Conservation (phyloP, 2,888 invertebrate species). For the Agrotis clavis region DNA sequence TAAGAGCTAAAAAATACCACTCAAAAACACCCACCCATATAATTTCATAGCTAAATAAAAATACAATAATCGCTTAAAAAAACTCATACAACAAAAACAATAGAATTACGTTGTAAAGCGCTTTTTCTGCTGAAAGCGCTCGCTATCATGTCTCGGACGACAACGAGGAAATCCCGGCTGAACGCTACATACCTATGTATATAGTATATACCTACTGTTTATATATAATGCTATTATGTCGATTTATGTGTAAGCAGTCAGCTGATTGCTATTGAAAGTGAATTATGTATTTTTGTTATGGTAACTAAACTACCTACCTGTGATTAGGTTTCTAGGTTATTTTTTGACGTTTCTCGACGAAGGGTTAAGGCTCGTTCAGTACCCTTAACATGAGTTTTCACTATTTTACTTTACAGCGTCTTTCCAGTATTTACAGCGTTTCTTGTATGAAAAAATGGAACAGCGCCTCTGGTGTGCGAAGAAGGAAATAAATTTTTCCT, state of each 20-base stretch:
- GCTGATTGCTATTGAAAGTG: conserved; percentile 83
- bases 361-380: not conserved
- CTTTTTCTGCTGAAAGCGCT: conserved; percentile 73
- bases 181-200: conserved; percentile 71
- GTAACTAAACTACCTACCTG: conserved; percentile 12
- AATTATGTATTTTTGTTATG: conserved; percentile 68
- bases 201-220: conserved; percentile 69
- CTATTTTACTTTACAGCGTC: too few species aligned
- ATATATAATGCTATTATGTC: conserved; percentile 79
- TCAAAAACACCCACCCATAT: not conserved
- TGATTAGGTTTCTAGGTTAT: not conserved
- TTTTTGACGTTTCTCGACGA: not conserved
- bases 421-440: too few species aligned
- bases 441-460: not conserved
- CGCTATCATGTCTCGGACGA: conserved; percentile 79
- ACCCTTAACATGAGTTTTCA: too few species aligned
- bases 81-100: conserved; percentile 46
- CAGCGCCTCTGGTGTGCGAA: too few species aligned
- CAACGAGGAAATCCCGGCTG: conserved; percentile 82
- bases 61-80: conserved; percentile 26
- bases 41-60: conserved; percentile 23
- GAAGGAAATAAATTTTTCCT: too few species aligned
- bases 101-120: conserved; percentile 70
- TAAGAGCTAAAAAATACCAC: not conserved
- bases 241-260: conserved; percentile 84